Percentiles rank a stretch among this genome's conserved stretches.
Evolutionary conservation across 2,797 vertebrate genomes (phyloP).

Genomic region (Argya squamiceps): DNA sequence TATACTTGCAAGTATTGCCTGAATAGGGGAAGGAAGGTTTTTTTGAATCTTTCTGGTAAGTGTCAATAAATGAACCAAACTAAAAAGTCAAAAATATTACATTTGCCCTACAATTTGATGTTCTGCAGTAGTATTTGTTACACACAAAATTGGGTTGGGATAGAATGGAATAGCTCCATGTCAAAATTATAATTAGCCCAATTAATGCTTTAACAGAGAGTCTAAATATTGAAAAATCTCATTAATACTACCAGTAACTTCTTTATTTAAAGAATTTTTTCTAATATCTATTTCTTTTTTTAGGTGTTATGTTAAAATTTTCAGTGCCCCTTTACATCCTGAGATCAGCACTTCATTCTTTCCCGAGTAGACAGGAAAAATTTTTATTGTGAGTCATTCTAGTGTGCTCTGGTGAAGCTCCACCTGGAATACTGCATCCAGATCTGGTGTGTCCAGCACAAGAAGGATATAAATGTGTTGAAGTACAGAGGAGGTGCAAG

Average conservation of each 20-base stretch:
- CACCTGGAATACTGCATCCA: background rate
- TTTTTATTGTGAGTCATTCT: background rate
- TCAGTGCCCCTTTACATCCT: background rate
- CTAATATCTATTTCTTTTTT: background rate
- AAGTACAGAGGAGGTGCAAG: background rate
- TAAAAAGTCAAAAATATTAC: background rate
- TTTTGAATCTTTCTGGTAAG: background rate
- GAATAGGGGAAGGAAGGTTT: background rate
- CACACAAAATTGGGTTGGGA: background rate
- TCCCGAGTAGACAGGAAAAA: background rate
- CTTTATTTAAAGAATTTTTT: background rate
- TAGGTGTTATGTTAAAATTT: background rate
- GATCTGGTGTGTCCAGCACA: background rate
- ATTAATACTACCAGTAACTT: background rate
- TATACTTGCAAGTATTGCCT: background rate
- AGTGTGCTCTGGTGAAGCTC: background rate
- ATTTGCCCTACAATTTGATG: background rate
- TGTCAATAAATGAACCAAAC: background rate
- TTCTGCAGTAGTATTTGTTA: background rate
- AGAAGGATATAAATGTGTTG: background rate
- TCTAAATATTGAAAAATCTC: background rate
- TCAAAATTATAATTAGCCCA: background rate
- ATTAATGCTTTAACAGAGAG: background rate
- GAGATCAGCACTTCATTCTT: background rate
- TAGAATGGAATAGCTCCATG: background rate